Evolutionary conservation across 2,113 vertebrate species (phyloP).

Genomic region (Anhinga rufa): DNA sequence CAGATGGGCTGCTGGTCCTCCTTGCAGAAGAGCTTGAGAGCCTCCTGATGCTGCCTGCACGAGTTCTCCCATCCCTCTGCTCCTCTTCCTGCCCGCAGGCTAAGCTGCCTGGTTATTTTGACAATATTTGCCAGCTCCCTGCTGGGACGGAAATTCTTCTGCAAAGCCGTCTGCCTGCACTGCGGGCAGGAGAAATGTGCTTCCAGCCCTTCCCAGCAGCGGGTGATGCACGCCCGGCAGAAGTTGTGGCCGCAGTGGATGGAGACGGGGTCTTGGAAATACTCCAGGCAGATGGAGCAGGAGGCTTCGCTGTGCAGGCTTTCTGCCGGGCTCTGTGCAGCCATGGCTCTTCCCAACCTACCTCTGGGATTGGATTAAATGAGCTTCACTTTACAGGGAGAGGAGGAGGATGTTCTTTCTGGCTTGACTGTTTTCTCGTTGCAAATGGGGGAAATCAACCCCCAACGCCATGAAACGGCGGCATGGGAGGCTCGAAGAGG

Average conservation of each 20-base stretch:
- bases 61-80: background rate
- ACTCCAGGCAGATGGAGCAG: constrained; percentile 65
- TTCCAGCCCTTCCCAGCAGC: constrained; percentile 36
- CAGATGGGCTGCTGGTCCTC: constrained; percentile 80
- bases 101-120: constrained; percentile 72
- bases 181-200: constrained; percentile 42
- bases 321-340: background rate
- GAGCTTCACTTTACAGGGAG: background rate
- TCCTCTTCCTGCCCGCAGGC: background rate
- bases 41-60: constrained; percentile 77
- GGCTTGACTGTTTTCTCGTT: background rate
- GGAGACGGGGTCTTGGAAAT: constrained; percentile 64
- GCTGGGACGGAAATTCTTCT: constrained; percentile 70
- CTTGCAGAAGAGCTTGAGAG: constrained; percentile 81
- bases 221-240: constrained; percentile 62
- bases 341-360: background rate
- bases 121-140: constrained; percentile 79
- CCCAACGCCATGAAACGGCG: fast-evolving
- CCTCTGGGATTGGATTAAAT: background rate
- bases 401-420: background rate
- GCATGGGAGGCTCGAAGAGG: background rate
- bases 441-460: background rate
- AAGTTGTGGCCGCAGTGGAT: constrained; percentile 70
- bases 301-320: constrained; percentile 56
- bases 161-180: constrained; percentile 52